Evolutionary conservation across 2,888 invertebrate species (phyloP).

Genomic region (Tipula confusa): DNA sequence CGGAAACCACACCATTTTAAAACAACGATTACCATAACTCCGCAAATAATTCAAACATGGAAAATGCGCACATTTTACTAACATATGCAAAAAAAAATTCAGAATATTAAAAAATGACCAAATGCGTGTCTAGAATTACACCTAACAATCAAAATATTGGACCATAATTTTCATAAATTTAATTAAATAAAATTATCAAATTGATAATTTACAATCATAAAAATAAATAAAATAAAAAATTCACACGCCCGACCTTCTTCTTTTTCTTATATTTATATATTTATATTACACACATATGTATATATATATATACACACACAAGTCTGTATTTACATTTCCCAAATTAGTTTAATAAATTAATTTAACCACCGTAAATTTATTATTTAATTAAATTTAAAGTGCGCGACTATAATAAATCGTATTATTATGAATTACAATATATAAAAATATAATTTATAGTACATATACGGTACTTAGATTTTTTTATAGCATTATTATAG

Average conservation of each 20-base stretch:
- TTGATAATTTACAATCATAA: background rate
- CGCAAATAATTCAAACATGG: too few species aligned
- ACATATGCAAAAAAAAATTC: too few species aligned
- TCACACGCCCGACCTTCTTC: background rate
- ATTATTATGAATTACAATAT: background rate
- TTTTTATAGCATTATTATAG: background rate
- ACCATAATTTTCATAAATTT: too few species aligned
- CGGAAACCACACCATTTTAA: too few species aligned
- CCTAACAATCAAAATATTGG: too few species aligned
- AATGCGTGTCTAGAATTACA: too few species aligned
- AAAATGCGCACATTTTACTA: too few species aligned
- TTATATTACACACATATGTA: background rate
- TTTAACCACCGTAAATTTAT: slow-evolving; percentile 12
- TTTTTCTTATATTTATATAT: background rate
- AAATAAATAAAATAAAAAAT: background rate
- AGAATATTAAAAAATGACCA: too few species aligned
- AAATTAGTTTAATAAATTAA: background rate
- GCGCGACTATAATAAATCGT: background rate
- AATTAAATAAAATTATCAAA: background rate
- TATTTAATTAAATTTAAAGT: background rate
- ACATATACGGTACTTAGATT: background rate
- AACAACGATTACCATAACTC: too few species aligned
- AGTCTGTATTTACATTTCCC: background rate
- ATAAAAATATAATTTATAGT: background rate
- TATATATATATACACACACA: too few species aligned